A percentile compares a stretch with the other conserved stretches of the same genome.
Evolutionary conservation across 2,888 invertebrate genomes (phyloP).

Genomic region (Iselma pallidipennis): DNA sequence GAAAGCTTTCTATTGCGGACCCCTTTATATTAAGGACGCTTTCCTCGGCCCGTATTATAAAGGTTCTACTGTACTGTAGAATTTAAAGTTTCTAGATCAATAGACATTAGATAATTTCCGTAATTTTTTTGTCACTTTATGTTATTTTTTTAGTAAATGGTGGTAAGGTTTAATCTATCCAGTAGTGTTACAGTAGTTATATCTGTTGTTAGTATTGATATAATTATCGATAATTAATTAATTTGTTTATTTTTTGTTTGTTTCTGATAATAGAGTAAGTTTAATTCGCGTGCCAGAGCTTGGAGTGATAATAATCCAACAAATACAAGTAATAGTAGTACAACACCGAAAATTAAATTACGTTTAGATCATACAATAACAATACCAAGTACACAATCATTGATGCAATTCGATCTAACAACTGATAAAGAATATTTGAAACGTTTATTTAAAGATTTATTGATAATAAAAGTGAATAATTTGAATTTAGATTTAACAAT

Average conservation of each 20-base stretch:
- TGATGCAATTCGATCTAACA: conserved; percentile 52
- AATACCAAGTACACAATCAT: conserved; percentile 48
- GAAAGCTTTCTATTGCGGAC: no score
- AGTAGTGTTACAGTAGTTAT: background rate
- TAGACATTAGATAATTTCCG: background rate
- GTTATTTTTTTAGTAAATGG: background rate
- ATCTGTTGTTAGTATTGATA: background rate
- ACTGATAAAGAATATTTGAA: conserved; percentile 55
- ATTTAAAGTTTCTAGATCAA: background rate
- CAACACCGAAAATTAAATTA: conserved; percentile 62
- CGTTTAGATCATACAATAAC: conserved; percentile 65
- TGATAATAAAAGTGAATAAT: conserved; percentile 69
- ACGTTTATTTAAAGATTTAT: conserved; percentile 58
- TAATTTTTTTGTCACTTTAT: background rate
- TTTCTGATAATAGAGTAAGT: conserved; percentile 80
- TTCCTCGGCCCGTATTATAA: no score
- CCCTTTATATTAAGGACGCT: no score
- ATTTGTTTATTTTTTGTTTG: conserved; percentile 29
- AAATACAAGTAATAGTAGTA: conserved; percentile 51
- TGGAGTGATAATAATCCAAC: conserved; percentile 69
- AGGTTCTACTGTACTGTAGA: no score
- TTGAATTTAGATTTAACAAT: conserved; percentile 72
- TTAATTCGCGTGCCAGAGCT: conserved; percentile 78
- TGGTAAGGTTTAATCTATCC: background rate
- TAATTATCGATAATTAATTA: background rate